These are phyloP conservation scores for Drosophila trichaetosa DNA, from an alignment of 2,888 invertebrate genomes.

Conservation along the genomic window DNA sequence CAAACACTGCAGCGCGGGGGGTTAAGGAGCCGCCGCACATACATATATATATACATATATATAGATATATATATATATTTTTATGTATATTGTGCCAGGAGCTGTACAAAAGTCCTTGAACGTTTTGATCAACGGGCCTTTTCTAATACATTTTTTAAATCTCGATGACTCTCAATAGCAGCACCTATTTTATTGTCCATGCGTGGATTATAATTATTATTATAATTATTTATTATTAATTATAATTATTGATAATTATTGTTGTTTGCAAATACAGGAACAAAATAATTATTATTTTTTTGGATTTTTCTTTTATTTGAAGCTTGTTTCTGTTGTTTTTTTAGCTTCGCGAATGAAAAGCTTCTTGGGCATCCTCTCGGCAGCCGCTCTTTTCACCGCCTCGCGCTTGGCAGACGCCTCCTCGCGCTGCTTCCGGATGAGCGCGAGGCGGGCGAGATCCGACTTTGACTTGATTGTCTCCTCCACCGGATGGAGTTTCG, in stretches of 20 bases:
- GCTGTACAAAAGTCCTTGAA: conserved; percentile 44
- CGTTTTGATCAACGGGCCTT: background rate
- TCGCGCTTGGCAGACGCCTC: conserved; percentile 97
- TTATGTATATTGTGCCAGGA: conserved; percentile 13
- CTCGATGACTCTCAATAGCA: too few species aligned
- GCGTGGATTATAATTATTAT: background rate
- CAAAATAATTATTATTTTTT: background rate
- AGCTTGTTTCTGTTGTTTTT: background rate
- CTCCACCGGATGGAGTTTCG: conserved; percentile 94
- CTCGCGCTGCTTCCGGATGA: conserved; percentile 97
- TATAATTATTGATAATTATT: too few species aligned
- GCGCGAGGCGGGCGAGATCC: conserved; percentile 96
- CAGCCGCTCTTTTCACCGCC: conserved; percentile 92
- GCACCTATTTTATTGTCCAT: background rate
- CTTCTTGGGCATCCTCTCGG: conserved; percentile 47
- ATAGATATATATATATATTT: background rate
- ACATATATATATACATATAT: background rate
- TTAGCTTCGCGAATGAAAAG: background rate
- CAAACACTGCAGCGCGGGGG: conserved; percentile 12
- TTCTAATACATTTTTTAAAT: background rate
- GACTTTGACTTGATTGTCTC: conserved; percentile 98
- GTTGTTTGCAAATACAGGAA: background rate
- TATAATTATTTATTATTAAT: too few species aligned
- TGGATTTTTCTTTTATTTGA: background rate
- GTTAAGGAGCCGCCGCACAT: background rate